Percentiles rank a stretch among this genome's conserved stretches.
phyloP scores from a whole-genome alignment of 2,888 invertebrate species.

The Ichneumoninae sp. region DNA sequence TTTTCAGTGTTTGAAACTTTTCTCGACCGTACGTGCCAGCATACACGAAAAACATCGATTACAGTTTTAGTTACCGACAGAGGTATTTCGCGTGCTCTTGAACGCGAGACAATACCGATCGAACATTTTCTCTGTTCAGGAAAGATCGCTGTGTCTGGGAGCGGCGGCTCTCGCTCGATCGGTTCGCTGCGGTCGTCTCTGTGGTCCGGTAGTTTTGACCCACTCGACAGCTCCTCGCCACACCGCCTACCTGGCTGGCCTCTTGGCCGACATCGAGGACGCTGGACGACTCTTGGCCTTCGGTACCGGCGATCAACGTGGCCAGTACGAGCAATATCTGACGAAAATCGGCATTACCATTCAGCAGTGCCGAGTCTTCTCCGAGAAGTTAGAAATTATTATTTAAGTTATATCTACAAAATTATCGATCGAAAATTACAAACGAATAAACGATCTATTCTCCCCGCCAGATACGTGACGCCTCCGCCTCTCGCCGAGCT shows the following conservation, averaged over 20 bases:
- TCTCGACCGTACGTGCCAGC: too few species aligned
- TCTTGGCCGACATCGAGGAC: constrained; percentile 86
- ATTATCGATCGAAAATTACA: background rate
- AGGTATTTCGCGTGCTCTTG: background rate
- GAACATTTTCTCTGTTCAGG: constrained; percentile 84
- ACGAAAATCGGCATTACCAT: constrained; percentile 87
- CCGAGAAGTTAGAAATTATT: constrained; percentile 75
- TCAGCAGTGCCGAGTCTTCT: constrained; percentile 78
- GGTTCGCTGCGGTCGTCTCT: constrained; percentile 87
- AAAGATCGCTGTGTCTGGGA: constrained; percentile 92
- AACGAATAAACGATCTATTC: background rate
- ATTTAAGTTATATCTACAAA: background rate
- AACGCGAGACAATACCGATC: background rate
- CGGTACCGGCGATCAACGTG: constrained; percentile 85
- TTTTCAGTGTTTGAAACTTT: too few species aligned
- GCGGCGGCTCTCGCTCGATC: constrained; percentile 91
- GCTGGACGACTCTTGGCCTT: constrained; percentile 87
- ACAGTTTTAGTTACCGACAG: background rate
- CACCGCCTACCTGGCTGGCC: constrained; percentile 91
- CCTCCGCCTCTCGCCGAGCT: constrained; percentile 84
- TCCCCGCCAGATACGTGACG: constrained; percentile 70
- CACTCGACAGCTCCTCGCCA: constrained; percentile 92
- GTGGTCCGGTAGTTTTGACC: constrained; percentile 91
- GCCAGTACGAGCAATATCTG: constrained; percentile 89
- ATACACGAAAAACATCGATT: background rate